Evolutionary conservation across 2,113 vertebrate genomes (phyloP).

Genomic region (Lycaon pictus): DNA sequence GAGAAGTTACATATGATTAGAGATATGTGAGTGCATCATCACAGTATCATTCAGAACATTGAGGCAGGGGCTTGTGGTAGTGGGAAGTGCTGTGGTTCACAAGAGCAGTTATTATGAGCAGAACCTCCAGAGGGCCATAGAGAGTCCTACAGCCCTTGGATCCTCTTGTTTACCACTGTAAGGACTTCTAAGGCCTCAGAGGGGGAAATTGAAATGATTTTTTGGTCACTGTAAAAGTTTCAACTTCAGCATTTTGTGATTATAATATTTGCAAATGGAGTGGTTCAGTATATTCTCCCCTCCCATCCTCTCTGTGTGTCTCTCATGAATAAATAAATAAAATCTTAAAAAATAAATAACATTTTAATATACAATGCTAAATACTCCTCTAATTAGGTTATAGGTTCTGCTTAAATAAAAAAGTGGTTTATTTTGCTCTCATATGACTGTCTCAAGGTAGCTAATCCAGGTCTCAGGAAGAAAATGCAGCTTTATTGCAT

Average conservation of each 20-base stretch:
- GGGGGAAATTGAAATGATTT: not conserved
- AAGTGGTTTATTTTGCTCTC: not conserved
- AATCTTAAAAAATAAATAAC: too few relatives aligned
- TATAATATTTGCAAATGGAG: not conserved
- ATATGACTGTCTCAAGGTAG: not conserved
- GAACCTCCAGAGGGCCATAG: not conserved
- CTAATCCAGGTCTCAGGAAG: not conserved
- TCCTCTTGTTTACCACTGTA: not conserved
- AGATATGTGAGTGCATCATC: not conserved
- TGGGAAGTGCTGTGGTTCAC: not conserved
- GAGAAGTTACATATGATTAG: not conserved
- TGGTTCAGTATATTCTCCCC: not conserved
- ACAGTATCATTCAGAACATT: not conserved
- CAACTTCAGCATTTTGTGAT: not conserved
- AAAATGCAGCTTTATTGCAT: not conserved
- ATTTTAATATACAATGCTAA: not conserved
- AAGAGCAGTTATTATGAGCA: not conserved
- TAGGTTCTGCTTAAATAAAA: constrained; percentile 20
- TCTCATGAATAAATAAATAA: too few relatives aligned
- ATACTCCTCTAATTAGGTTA: not conserved
- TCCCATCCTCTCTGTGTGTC: not conserved
- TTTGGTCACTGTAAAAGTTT: not conserved
- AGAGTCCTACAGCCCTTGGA: not conserved
- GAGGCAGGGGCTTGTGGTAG: not conserved
- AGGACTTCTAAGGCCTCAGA: not conserved